Base-by-base conservation (phyloP, 35 echinoderm and acorn worm species). In the Strongylocentrotus purpuratus region DNA sequence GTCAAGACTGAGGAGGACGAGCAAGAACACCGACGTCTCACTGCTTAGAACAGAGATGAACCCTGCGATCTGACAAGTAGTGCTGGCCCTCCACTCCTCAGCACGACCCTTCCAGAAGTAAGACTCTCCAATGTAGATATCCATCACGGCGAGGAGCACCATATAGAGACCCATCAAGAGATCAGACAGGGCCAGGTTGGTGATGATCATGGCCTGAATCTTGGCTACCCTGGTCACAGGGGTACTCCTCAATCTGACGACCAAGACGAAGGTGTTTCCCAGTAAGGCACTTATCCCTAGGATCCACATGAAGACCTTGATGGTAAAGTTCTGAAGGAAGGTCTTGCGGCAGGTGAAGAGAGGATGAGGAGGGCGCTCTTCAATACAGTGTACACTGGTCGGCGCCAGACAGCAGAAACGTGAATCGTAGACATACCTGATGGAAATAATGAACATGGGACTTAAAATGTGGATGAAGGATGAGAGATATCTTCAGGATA, bases 1-100 rank as follows among this genome's bases (percentile, higher is more conserved):
- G 58, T 97, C 94, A 32, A 97, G 33, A 20, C 89, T 95, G 11
- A 97, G 92, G 1, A 97, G 28, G 11, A 70, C 93, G 4, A 97
- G 47, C 59, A 97, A 31, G 47, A 95, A 97, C 31, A 97, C 94
- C 2, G 96, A 95, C 11, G 92, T 91, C 78, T 97, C 96, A 85
- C 94, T 97, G 45, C 94, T 86, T 22, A 97, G 13, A 35, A 94
- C 91, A 20, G 96, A 86, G 15, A 97, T 32, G 35, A 97, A 88
- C 10, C 96, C 96, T 13, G 92, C 89, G 45, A 95, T 65, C 46
- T 95, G 95, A 46, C 96, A 97, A 22, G 95, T 0, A 1, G 31
- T 50, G 45, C 94, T 95, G 1, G 86, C 32, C n/a, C 90, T 48
- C 96, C 96, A 97, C 88, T 96, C 90, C 46, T 96, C 92, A 31